These are phyloP conservation scores for Lottia gigantea DNA, from an alignment of 2,888 invertebrate species.

Conservation along the genomic window DNA sequence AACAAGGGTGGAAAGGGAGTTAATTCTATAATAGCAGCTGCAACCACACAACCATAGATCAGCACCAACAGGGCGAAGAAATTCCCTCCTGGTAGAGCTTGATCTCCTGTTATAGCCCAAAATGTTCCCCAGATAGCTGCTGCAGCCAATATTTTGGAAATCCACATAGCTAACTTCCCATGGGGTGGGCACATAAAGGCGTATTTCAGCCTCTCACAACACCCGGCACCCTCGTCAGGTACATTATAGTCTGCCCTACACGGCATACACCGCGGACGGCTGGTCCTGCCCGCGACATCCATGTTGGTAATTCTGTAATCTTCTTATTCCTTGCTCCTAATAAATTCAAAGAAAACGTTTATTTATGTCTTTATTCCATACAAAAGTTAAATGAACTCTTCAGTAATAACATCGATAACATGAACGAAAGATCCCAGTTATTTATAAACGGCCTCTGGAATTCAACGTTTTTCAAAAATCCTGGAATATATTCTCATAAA, in stretches of 20 bases:
- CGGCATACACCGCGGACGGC: neutral
- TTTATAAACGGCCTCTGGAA: too few species aligned
- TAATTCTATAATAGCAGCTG: conserved; percentile 29
- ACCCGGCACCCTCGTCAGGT: conserved; percentile 3
- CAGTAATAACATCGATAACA: too few species aligned
- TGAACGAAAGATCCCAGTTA: too few species aligned
- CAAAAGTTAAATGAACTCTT: too few species aligned
- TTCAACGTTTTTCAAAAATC: too few species aligned
- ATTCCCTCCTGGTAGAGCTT: conserved; percentile 41
- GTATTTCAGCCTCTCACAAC: conserved; percentile 25
- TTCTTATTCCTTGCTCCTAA: too few species aligned
- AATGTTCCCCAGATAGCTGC: conserved; percentile 29
- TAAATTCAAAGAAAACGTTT: too few species aligned
- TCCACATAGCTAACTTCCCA: conserved; percentile 67
- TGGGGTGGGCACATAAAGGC: conserved; percentile 40
- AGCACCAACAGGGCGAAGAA: conserved; percentile 38
- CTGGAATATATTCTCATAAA: too few species aligned
- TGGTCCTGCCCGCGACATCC: too few species aligned
- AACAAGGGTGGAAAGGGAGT: conserved; percentile 37
- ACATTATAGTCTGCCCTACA: neutral
- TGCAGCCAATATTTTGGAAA: conserved; percentile 26
- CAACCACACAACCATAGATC: conserved; percentile 30
- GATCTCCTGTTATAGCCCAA: conserved; percentile 28
- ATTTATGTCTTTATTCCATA: too few species aligned
- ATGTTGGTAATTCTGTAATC: too few species aligned